Base-by-base conservation (phyloP, 2,797 vertebrate species). In the Neostethus bicornis region DNA sequence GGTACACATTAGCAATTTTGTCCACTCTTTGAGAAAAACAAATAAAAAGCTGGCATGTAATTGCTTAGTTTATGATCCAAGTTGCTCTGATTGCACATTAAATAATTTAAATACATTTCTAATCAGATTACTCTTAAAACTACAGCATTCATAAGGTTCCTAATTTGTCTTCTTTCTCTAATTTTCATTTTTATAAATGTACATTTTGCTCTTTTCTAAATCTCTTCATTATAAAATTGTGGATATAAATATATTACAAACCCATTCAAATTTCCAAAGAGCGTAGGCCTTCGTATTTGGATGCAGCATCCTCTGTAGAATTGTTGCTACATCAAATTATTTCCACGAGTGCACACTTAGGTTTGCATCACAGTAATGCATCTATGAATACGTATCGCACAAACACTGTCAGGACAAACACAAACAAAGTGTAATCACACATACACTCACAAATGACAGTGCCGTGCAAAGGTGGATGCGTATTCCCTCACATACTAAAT, bases 241-340 rank as follows among this genome's bases (percentile, higher is more conserved):
- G 75, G 53, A 75, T 79, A n/a, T 82, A 81, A 82, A 79, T 81
- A 64, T 74, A 58, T 70, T 70, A 61, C 58, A 37, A 46, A 65
- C 24, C 46, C 38, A 65, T 73, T 71, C 80, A 79, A 75, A 86
- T 84, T 77, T 80, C 77, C 85, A 76, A 70, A 79, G 67, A 53
- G 44, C 34, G 49, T 0, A 1, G 49, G 12, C 57, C 24, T 53
- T 79, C 26, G 42, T 54, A 63, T 70, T 68, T 64, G 67, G 48
- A 32, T 35, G 9, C 39, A 19, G 20, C 28, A 53, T 44, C 47
- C 77, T 62, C 75, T 39, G 41, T 51, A 69, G 65, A 65, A 76
- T 52, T 29, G 70, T 7, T 61, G 51, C 48, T 58, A 52, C 64
- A 65, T 73, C 51, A 51, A 53, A 72, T 68, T 70, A 7, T 64